phyloP scores from a whole-genome alignment of 1,140 invertebrate species.

The Formica selysi region DNA sequence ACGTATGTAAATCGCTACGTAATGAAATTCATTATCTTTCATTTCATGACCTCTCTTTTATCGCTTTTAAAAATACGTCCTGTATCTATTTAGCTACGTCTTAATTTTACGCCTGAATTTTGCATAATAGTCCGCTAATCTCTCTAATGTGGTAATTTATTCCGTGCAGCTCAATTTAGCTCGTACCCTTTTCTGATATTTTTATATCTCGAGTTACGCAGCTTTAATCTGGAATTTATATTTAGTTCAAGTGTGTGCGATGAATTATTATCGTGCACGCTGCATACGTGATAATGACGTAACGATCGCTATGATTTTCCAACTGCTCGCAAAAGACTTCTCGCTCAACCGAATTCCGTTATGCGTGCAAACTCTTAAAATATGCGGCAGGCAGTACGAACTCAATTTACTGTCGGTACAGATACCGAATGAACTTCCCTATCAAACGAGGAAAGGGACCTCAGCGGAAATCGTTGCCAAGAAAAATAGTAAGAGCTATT shows the following conservation, averaged over 20 bases:
- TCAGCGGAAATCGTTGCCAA: constrained; percentile 57
- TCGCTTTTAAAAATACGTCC: neutral
- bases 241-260: neutral
- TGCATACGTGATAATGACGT: constrained; percentile 34
- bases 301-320: constrained; percentile 37
- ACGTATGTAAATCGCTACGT: neutral
- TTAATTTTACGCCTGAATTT: neutral
- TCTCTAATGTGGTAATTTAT: neutral
- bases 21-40: neutral
- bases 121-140: constrained; percentile 2
- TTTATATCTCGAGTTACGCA: constrained; percentile 4
- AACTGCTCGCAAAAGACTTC: neutral
- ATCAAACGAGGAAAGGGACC: constrained; percentile 29
- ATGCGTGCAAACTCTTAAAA: constrained; percentile 47
- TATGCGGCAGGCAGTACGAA: constrained; percentile 39
- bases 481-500: constrained; percentile 62
- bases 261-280: neutral
- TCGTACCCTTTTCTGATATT: neutral
- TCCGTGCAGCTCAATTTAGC: neutral
- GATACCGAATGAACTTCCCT: constrained; percentile 45
- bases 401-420: constrained; percentile 54
- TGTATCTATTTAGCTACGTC: neutral
- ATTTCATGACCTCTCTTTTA: neutral
- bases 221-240: constrained; percentile 33
- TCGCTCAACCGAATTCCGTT: constrained; percentile 14